phyloP scores from a whole-genome alignment of 2,113 vertebrate genomes.

The Eleginops maclovinus region DNA sequence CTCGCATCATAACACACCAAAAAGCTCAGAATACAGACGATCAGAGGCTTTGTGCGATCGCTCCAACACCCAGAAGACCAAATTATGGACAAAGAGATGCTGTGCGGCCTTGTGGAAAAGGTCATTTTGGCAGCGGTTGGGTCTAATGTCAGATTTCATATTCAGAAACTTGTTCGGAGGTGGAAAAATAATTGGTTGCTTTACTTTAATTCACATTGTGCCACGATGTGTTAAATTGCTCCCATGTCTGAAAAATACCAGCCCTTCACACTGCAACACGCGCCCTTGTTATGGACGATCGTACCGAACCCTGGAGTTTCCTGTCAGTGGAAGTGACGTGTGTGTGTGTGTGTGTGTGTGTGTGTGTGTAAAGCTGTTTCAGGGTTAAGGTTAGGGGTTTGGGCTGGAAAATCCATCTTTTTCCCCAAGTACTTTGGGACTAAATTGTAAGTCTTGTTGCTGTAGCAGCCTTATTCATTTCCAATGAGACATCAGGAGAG shows the following conservation, averaged over 20 bases:
- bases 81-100: neutral
- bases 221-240: conserved; percentile 75
- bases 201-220: conserved; percentile 71
- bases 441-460: too few relatives aligned
- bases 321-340: conserved; percentile 1
- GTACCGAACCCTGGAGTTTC: conserved; percentile 5
- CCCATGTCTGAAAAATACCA: conserved; percentile 74
- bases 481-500: too few relatives aligned
- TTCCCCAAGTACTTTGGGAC: too few relatives aligned
- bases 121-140: conserved; percentile 32
- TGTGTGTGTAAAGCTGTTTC: neutral
- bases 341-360: neutral
- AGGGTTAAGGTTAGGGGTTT: neutral
- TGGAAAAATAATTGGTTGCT: conserved; percentile 50
- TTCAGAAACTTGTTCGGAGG: conserved; percentile 46
- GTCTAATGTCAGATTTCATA: conserved; percentile 63
- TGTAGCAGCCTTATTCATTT: too few relatives aligned
- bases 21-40: neutral
- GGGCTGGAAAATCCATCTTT: neutral
- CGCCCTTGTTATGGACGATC: conserved; percentile 51
- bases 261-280: conserved; percentile 67
- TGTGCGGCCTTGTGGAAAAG: conserved; percentile 40
- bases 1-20: neutral
- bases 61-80: neutral
- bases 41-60: neutral